Base-by-base conservation (phyloP, 1,140 invertebrate species). In the Phthorimaea operculella region DNA sequence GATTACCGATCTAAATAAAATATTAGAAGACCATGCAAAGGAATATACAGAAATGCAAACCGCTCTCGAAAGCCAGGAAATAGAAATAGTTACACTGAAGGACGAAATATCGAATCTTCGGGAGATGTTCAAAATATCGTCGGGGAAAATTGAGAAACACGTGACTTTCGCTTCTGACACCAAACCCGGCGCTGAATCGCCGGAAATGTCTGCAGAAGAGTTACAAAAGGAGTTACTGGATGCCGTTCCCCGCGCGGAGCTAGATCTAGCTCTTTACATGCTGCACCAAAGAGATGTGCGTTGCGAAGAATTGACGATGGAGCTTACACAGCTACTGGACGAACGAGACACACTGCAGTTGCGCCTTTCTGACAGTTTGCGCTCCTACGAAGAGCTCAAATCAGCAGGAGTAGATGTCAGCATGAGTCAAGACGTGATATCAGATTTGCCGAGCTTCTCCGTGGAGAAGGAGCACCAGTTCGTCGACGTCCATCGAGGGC, bases 241-340 rank as follows among this genome's bases (percentile, higher is more conserved):
- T 52, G 74, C 77, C n/a, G 82, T 85, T 12, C 85, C 87, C 0
- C 80, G 88, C 70, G 87, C 89, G 3, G 93, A 96, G 74, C 82
- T 96, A 45, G 94, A 96, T 77, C 85, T 94, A 54, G 93, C 93
- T 0, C 71, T 95, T 7, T 93, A 95, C 68, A 94, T 94, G 89
- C 86, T 96, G 17, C 94, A 97, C 79, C 92, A 96, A 63, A 87
- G 94, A 63, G 95, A 97, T 63, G 90, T 96, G 16, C 88, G 93
- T 10, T 95, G 94, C 80, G 95, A 97, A 70, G 94, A 97, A 80
- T 86, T 97, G 45, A 96, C 94, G 0, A 87, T 93, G 60, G 94
- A 96, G 79, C 81, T 96, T 33, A 93, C 92, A 69, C 91, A 93
- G 74, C 76, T 96, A 15, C 79, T 96, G 17, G 94, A 95, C 76